Percentiles rank a stretch among this genome's conserved stretches.
Evolutionary conservation across 2,113 vertebrate species (phyloP).

Genomic region (Dendropsophus ebraccatus): DNA sequence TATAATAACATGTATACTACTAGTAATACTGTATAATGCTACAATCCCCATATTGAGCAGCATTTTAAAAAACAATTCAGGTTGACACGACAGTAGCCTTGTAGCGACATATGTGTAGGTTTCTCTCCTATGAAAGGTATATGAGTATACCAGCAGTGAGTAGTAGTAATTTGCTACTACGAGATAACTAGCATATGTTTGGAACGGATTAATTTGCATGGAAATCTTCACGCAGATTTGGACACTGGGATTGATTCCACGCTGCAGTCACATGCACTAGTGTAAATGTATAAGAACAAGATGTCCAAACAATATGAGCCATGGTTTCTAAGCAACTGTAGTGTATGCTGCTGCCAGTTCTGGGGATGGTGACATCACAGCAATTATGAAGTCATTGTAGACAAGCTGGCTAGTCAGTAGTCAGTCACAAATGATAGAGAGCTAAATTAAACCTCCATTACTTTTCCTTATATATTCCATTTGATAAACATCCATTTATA

Average conservation of each 20-base stretch:
- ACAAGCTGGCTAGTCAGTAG: background rate
- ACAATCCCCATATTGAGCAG: too few species aligned
- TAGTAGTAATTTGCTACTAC: conserved; percentile 26
- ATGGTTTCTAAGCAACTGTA: conserved; percentile 47
- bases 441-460: background rate
- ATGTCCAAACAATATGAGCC: conserved; percentile 28
- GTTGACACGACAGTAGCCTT: too few species aligned
- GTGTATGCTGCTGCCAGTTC: background rate
- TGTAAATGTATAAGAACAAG: conserved; percentile 30
- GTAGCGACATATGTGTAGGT: background rate
- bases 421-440: background rate
- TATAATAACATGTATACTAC: too few species aligned
- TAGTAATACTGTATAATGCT: too few species aligned
- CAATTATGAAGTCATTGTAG: conserved; percentile 39
- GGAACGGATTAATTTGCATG: conserved; percentile 13
- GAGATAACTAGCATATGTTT: conserved; percentile 31
- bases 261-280: conserved; percentile 7
- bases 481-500: too few species aligned
- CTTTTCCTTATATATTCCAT: background rate
- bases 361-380: conserved; percentile 28
- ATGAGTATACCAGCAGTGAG: background rate
- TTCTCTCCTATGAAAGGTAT: background rate
- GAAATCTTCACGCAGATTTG: background rate
- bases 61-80: too few species aligned
- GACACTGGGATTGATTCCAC: conserved; percentile 18